These are phyloP conservation scores for Eudyptes chrysolophus DNA, from an alignment of 2,113 vertebrate species.

Conservation along the genomic window DNA sequence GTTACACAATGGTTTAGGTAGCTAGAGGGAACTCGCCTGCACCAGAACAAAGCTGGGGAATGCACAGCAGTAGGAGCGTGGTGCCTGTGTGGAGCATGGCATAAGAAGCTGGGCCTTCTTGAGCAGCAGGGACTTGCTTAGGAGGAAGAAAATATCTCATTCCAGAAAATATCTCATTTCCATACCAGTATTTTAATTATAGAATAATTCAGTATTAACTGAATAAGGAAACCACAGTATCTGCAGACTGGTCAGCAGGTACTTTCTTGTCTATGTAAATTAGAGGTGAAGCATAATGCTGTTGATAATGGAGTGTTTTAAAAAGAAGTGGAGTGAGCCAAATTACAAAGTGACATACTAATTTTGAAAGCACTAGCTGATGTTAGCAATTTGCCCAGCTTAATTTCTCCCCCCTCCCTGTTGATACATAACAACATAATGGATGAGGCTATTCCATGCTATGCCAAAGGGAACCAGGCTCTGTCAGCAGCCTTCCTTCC, in stretches of 20 bases:
- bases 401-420: rapidly evolving
- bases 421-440: rapidly evolving
- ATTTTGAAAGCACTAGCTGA: background rate
- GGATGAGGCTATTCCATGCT: background rate
- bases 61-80: rapidly evolving
- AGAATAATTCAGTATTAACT: background rate
- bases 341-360: background rate
- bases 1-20: background rate
- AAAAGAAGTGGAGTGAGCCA: background rate
- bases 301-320: background rate
- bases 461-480: background rate
- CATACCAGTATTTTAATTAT: background rate
- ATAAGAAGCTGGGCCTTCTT: background rate
- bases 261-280: background rate
- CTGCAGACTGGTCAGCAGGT: background rate
- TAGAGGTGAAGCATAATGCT: background rate
- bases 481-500: background rate
- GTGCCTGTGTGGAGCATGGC: background rate
- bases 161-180: background rate
- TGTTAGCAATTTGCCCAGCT: background rate
- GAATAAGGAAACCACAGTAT: background rate
- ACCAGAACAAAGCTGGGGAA: background rate
- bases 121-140: background rate
- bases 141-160: background rate
- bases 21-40: background rate